Evolutionary conservation across 2,888 invertebrate genomes (phyloP), one percentile per base, ranked within the genome.

Genomic region (Melieria omissa): DNA sequence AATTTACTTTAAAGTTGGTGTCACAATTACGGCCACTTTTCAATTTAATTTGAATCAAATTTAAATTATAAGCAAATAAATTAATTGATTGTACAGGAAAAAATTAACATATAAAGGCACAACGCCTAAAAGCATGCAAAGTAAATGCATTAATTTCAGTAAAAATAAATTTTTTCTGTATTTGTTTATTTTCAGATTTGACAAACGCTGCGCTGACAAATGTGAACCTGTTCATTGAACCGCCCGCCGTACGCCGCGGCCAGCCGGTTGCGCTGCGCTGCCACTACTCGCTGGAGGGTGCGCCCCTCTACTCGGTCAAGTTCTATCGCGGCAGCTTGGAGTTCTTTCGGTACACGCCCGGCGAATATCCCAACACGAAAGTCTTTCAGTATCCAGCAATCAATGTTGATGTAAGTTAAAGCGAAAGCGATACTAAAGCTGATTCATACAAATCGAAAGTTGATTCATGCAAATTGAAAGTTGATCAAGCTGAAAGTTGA

Each of bases 241-340:
- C 91, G 0, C 89, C 90, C 47, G 90, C 90, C 12, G 91, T 91
- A 14, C 89, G 90, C 77, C 85, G 90, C 44, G 91, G 90, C 0
- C 89, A 90, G 29, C 90, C 90, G 75, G 90, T 90, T 16, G 88
- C 87, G 0, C 83, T 91, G 44, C 89, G 89, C 47, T 92, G 92
- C 79, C 86, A 89, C 49, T 92, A 91, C 84, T 90, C 91, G 82
- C 86, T 92, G 77, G 90, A 91, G 5, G 91, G 90, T n/a, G 91
- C 91, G 10, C 91, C 91, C 0, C 87, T 92, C 10, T 92, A 92
- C 85, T 90, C 91, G 61, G 91, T 92, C 74, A 92, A 92, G 84
- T 92, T 91, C 90, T 92, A 92, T 85, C 88, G 91, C 77, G 92
- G 91, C 61, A 88, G 89, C 78, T 89, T 91, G 83, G 92, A 92